Evolutionary conservation across 2,888 invertebrate genomes (phyloP).

Genomic region (Drosophila subquinaria): DNA sequence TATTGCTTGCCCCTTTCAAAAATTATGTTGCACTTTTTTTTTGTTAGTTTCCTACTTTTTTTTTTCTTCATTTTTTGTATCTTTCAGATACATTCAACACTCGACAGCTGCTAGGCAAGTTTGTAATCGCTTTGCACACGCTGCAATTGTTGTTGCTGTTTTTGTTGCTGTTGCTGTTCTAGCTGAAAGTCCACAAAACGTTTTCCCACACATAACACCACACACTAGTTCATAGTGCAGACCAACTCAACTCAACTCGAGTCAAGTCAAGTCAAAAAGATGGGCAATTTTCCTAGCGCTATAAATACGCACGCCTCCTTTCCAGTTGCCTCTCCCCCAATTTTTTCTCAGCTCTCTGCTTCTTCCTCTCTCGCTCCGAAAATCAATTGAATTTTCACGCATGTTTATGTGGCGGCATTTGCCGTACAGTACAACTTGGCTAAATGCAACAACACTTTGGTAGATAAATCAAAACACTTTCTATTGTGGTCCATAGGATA

Average conservation of each 20-base stretch:
- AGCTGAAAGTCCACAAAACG: conserved; percentile 46
- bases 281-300: conserved; percentile 68
- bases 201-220: conserved; percentile 68
- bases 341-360: neutral
- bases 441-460: neutral
- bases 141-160: conserved; percentile 1
- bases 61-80: conserved; percentile 22
- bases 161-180: conserved; percentile 22
- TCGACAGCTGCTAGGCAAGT: conserved; percentile 63
- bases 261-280: conserved; percentile 41
- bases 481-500: neutral
- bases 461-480: neutral
- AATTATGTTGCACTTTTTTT: conserved; percentile 49
- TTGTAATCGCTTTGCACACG: conserved; percentile 53
- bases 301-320: conserved; percentile 66
- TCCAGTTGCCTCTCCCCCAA: conserved; percentile 24
- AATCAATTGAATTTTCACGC: conserved; percentile 80
- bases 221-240: conserved; percentile 22
- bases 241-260: conserved; percentile 19
- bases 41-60: no score
- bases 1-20: conserved; percentile 16
- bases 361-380: conserved; percentile 29
- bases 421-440: conserved; percentile 36
- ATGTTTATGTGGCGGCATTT: conserved; percentile 68
- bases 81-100: conserved; percentile 54